These are phyloP conservation scores for Girardinichthys multiradiatus DNA, from an alignment of 2,113 vertebrate species.

Conservation along the genomic window DNA sequence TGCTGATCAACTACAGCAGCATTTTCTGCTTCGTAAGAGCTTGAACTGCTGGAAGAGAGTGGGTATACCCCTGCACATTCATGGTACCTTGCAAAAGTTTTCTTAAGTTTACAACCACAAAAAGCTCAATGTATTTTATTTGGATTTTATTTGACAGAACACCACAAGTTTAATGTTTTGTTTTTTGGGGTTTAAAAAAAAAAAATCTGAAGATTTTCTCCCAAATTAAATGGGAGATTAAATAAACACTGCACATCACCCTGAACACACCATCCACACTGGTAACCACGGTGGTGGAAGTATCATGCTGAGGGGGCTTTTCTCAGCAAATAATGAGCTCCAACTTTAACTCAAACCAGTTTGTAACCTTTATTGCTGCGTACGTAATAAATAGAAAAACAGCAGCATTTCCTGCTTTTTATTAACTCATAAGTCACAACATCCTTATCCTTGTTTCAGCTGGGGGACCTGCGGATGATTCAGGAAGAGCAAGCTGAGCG, in stretches of 20 bases:
- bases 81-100: background rate
- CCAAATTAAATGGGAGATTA: too few relatives aligned
- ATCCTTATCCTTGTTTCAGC: slow-evolving; percentile 45
- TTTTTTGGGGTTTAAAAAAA: too few relatives aligned
- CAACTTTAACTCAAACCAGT: too few relatives aligned
- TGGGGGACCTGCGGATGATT: slow-evolving; percentile 69
- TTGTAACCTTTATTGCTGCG: too few relatives aligned
- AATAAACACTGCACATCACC: too few relatives aligned
- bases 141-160: background rate
- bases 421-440: background rate
- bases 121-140: background rate
- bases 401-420: background rate
- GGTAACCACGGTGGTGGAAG: too few relatives aligned
- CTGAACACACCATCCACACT: too few relatives aligned
- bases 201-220: too few relatives aligned
- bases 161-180: too few relatives aligned
- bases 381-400: too few relatives aligned
- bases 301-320: too few relatives aligned
- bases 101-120: background rate
- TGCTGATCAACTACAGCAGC: slow-evolving; percentile 80
- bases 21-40: slow-evolving; percentile 77
- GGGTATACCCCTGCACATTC: slow-evolving; percentile 26
- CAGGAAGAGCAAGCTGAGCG: slow-evolving; percentile 70
- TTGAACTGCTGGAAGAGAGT: slow-evolving; percentile 86
- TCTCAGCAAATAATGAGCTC: too few relatives aligned